Conservation (phyloP, 2,888 invertebrate species). For the Agrochola lota region DNA sequence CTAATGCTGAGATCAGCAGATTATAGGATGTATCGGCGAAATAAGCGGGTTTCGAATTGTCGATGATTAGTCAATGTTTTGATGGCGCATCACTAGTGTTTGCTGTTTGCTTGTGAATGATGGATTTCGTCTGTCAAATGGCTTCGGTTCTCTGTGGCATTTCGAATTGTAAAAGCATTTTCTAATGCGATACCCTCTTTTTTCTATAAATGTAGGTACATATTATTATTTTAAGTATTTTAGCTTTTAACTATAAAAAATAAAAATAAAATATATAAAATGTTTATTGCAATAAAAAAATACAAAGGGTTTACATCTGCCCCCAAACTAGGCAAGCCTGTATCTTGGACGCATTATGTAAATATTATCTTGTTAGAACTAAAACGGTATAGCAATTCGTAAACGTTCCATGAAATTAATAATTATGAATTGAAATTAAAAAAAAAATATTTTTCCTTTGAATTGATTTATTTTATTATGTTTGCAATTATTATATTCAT, state of each 20-base stretch:
- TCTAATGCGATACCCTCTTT: not conserved
- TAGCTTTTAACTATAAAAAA: no score
- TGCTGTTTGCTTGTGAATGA: not conserved
- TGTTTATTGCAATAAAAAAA: no score
- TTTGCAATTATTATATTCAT: not conserved
- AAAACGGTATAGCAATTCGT: not conserved
- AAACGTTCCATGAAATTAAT: no score
- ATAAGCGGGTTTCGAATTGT: slow-evolving; percentile 16
- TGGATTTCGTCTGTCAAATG: not conserved
- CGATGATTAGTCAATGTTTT: slow-evolving; percentile 41
- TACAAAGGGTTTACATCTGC: no score
- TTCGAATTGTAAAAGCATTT: not conserved
- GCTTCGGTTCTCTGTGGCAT: not conserved
- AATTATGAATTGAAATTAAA: no score
- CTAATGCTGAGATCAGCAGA: slow-evolving; percentile 61
- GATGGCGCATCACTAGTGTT: slow-evolving; percentile 35
- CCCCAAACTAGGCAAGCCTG: no score
- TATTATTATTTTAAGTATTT: no score
- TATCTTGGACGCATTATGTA: no score
- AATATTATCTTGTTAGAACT: not conserved
- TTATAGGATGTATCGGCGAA: slow-evolving; percentile 54
- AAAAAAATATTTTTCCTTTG: no score
- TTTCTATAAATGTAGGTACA: no score
- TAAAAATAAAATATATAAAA: no score
- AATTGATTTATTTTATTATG: no score